Evolutionary conservation across 2,888 invertebrate genomes (phyloP), one percentile per base, ranked within the genome.

Genomic region (Drosophila monieri): DNA sequence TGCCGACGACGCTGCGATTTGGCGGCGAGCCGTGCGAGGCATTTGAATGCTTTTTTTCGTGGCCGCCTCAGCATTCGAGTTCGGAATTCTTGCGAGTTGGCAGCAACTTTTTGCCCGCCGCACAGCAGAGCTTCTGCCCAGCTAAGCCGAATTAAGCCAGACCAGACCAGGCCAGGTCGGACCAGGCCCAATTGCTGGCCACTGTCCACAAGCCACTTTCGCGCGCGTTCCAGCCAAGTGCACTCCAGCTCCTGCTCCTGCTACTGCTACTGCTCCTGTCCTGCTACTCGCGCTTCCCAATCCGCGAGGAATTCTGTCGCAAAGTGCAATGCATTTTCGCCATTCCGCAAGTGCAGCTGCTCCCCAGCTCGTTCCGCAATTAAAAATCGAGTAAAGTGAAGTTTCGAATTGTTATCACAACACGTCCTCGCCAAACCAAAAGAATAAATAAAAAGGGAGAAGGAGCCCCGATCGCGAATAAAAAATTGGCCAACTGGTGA

Each of bases 51-150:
- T 90, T 90, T 90, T 90, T 90, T 90, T 89, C 90, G 83, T 83
- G 77, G 85, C 85, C 83, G 78, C 85, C 86, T 88, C 90, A 90
- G 89, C 90, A 90, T 90, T 90, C 90, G 90, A 89, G 90, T 90
- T 89, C 90, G 90, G 90, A 90, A 90, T 90, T 90, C 90, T 90
- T 90, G 88, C 90, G 90, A 90, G 90, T 89, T 90, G 90, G 90
- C 86, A 90, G 90, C 90, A 90, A 88, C 83, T 84, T 89, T 90
- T 90, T 90, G 71, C 76, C 74, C 74, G 69, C 73, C 71, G 65
- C 67, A 62, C 76, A 61, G 59, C 65, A 56, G 39, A 41, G 46
- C 46, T 25, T 23, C 46, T 47, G 52, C 52, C 21, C 55, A 35
- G 54, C 55, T 51, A 37, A 52, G 59, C 47, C 47, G 39, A 65